Conservation (phyloP, 2,797 vertebrate species). For the Pempheris klunzingeri region DNA sequence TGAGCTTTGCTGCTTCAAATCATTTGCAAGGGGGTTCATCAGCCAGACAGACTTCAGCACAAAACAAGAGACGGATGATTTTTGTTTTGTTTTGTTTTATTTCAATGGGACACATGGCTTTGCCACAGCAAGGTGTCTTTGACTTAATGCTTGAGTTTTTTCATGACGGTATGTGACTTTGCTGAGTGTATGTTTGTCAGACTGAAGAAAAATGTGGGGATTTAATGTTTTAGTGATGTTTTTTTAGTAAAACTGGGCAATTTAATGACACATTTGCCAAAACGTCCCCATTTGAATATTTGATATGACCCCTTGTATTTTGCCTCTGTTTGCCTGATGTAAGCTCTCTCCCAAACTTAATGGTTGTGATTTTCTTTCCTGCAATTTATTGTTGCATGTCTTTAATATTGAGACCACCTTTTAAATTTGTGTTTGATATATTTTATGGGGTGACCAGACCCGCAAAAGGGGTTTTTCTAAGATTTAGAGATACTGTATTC, state of each 20-base stretch:
- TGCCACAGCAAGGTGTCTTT: slow-evolving; percentile 61
- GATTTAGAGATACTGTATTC: slow-evolving; percentile 88
- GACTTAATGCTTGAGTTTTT: slow-evolving; percentile 72
- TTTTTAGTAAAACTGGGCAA: slow-evolving; percentile 70
- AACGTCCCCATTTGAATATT: slow-evolving; percentile 66
- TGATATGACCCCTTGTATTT: slow-evolving; percentile 70
- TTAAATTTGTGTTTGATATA: slow-evolving; percentile 78
- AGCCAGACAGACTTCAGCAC: slow-evolving; percentile 61
- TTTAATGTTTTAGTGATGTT: slow-evolving; percentile 59
- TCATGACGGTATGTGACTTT: slow-evolving; percentile 66
- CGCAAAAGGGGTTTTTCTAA: slow-evolving; percentile 78
- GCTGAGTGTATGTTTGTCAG: slow-evolving; percentile 66
- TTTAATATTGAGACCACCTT: slow-evolving; percentile 81
- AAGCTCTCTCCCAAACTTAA: slow-evolving; percentile 79
- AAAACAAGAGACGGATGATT: slow-evolving; percentile 51
- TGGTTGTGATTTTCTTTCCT: slow-evolving; percentile 78
- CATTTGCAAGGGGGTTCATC: slow-evolving; percentile 65
- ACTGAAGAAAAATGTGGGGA: slow-evolving; percentile 65
- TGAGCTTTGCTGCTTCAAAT: slow-evolving; percentile 81
- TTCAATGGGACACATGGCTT: slow-evolving; percentile 56
- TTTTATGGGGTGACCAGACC: slow-evolving; percentile 79
- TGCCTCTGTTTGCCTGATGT: slow-evolving; percentile 72
- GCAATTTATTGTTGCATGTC: slow-evolving; percentile 80
- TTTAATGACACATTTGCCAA: slow-evolving; percentile 72
- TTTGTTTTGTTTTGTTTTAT: slow-evolving; percentile 24